phyloP scores from a whole-genome alignment of 2,113 vertebrate genomes.

The Nothocercus julius region DNA sequence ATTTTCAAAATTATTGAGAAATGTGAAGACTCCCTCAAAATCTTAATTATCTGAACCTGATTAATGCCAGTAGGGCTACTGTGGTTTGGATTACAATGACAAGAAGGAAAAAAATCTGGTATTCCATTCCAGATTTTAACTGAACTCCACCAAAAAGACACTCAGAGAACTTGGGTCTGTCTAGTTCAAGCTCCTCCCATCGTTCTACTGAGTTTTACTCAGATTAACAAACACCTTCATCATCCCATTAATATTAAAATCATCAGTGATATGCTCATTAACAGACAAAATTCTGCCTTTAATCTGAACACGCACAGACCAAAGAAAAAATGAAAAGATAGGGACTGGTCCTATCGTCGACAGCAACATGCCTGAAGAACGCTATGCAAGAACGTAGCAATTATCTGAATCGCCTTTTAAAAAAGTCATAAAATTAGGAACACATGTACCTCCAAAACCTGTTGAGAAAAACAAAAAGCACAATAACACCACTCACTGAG shows the following conservation, averaged over 20 bases:
- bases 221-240: not conserved
- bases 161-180: not conserved
- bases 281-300: conserved; percentile 9
- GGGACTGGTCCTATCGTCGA: not conserved
- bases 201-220: not conserved
- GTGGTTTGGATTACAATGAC: not conserved
- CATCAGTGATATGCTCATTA: not conserved
- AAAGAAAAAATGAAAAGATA: not conserved
- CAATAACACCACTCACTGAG: not conserved
- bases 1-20: not conserved
- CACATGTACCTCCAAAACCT: not conserved
- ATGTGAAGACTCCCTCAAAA: not conserved
- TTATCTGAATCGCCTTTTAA: not conserved
- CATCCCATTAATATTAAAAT: conserved; percentile 11
- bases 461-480: not conserved
- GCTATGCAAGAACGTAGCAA: not conserved
- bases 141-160: not conserved
- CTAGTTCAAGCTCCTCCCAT: not conserved
- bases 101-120: not conserved
- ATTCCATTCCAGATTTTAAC: not conserved
- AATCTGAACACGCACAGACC: rapidly evolving
- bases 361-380: not conserved
- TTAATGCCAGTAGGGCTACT: not conserved
- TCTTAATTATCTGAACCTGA: not conserved
- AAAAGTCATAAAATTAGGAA: not conserved